These are phyloP conservation scores for Smittia aterrima DNA, from an alignment of 2,888 invertebrate genomes.

Conservation along the genomic window DNA sequence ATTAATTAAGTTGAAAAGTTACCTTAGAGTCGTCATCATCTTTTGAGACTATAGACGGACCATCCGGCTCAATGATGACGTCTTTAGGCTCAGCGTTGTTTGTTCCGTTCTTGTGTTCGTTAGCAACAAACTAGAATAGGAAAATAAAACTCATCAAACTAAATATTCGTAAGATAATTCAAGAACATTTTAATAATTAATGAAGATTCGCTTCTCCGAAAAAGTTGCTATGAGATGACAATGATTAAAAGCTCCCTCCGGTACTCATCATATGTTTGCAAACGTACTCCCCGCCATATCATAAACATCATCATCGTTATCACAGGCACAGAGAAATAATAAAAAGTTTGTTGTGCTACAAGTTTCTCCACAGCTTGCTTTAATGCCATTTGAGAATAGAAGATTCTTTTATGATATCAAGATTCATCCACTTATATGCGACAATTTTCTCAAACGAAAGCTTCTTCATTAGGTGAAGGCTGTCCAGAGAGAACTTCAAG, in stretches of 20 bases:
- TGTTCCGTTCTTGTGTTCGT: constrained; percentile 49
- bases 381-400: no score
- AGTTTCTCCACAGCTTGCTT: no score
- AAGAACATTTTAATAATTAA: constrained; percentile 17
- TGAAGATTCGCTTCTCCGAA: not conserved
- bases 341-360: no score
- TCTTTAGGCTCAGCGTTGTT: constrained; percentile 54
- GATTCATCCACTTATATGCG: no score
- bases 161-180: constrained; percentile 4
- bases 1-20: constrained; percentile 42
- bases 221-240: not conserved
- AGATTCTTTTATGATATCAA: no score
- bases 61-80: constrained; percentile 54
- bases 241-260: not conserved
- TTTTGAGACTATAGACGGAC: constrained; percentile 51
- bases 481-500: no score
- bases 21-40: constrained; percentile 53
- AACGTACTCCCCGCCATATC: not conserved
- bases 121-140: constrained; percentile 47
- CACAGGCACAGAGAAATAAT: not conserved
- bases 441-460: no score
- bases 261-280: not conserved
- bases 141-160: not conserved
- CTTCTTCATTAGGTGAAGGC: no score
- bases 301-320: not conserved